These are phyloP conservation scores for Onychorhynchus coronatus DNA, from an alignment of 2,113 vertebrate genomes.

Conservation along the genomic window DNA sequence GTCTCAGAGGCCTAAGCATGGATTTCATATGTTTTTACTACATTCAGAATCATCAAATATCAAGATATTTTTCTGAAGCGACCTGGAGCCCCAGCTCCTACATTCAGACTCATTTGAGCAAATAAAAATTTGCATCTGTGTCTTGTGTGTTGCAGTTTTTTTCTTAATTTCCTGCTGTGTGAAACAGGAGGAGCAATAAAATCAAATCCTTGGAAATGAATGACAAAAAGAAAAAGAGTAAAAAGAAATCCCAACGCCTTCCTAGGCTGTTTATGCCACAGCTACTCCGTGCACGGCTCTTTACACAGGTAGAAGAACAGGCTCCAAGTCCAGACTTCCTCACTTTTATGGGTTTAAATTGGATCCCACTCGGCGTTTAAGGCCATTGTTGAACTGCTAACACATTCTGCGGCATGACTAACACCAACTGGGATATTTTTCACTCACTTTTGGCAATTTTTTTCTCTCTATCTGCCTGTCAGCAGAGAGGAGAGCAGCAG, in stretches of 20 bases:
- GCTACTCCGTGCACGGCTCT: neutral
- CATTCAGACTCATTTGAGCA: neutral
- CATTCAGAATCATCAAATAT: neutral
- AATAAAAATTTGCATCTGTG: neutral
- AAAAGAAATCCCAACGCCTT: neutral
- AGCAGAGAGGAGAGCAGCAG: neutral
- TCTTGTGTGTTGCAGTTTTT: neutral
- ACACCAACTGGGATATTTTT: neutral
- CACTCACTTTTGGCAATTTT: neutral
- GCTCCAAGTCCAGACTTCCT: conserved; percentile 13
- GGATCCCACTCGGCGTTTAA: conserved; percentile 33
- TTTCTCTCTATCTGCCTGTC: neutral
- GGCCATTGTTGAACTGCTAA: neutral
- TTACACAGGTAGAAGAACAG: neutral
- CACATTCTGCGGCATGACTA: neutral
- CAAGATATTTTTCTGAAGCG: neutral
- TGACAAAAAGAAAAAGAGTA: neutral
- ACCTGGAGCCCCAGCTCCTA: neutral
- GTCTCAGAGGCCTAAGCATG: neutral
- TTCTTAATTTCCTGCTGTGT: neutral
- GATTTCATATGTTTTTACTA: neutral
- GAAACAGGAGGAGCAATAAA: conserved; percentile 10
- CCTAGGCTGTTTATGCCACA: neutral
- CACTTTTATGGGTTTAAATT: conserved; percentile 37
- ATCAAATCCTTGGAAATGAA: neutral